Percentiles rank a stretch among this genome's conserved stretches.
phyloP scores from a whole-genome alignment of 2,888 invertebrate genomes.

The Diaphora mendica region DNA sequence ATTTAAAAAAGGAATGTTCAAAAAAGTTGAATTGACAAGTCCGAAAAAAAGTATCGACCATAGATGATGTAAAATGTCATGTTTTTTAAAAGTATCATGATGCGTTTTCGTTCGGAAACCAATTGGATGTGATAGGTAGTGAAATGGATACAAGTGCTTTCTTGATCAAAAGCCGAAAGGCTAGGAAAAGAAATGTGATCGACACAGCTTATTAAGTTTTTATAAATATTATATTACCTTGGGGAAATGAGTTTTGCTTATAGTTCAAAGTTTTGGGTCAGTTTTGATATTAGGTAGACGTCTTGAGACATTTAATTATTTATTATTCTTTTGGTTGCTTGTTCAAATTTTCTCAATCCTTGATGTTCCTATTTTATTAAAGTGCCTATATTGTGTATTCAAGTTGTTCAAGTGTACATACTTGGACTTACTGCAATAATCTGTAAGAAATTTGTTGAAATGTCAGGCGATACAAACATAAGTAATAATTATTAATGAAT shows the following conservation, averaged over 20 bases:
- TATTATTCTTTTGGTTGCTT: too few relatives aligned
- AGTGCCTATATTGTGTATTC: too few relatives aligned
- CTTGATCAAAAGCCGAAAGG: slow-evolving; percentile 42
- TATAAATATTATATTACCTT: slow-evolving; percentile 20
- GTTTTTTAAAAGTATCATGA: slow-evolving; percentile 54
- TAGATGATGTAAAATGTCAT: slow-evolving; percentile 51
- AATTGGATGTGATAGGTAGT: slow-evolving; percentile 63
- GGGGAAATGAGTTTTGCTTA: slow-evolving; percentile 1
- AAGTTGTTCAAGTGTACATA: too few relatives aligned
- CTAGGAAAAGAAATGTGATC: slow-evolving; percentile 59
- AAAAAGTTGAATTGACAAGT: slow-evolving; percentile 28
- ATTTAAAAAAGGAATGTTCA: slow-evolving; percentile 17
- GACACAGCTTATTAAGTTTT: slow-evolving; percentile 58
- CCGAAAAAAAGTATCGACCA: slow-evolving; percentile 25
- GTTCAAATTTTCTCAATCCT: too few relatives aligned
- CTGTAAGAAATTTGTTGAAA: too few relatives aligned
- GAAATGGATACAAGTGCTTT: slow-evolving; percentile 66
- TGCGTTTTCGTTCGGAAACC: slow-evolving; percentile 52
- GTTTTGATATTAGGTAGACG: not conserved
- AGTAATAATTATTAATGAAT: too few relatives aligned
- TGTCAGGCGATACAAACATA: too few relatives aligned
- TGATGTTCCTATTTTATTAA: too few relatives aligned
- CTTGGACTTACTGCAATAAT: too few relatives aligned
- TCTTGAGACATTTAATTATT: not conserved
- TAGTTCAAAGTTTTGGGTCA: not conserved